These are phyloP conservation scores for Cydia amplana DNA, from an alignment of 1,140 invertebrate species.

Conservation along the genomic window DNA sequence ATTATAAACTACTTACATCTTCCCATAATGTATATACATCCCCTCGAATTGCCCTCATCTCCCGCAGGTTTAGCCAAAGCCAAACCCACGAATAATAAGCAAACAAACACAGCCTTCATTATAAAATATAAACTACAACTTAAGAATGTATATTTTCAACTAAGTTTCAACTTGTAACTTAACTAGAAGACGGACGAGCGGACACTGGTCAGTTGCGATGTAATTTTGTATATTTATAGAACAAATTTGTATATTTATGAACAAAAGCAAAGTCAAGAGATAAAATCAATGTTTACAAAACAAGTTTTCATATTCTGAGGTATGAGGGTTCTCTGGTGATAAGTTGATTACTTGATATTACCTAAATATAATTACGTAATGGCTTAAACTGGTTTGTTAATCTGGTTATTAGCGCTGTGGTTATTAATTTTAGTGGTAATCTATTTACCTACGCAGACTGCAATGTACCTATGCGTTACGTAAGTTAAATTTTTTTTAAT, in stretches of 20 bases:
- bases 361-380: neutral
- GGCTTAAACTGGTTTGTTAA: neutral
- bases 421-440: neutral
- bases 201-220: neutral
- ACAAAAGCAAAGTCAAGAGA: neutral
- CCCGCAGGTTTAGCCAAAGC: neutral
- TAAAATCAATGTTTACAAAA: conserved; percentile 4
- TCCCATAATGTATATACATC: conserved; percentile 40
- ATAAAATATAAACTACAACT: neutral
- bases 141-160: neutral
- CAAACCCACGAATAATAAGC: neutral
- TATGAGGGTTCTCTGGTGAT: neutral
- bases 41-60: conserved; percentile 21
- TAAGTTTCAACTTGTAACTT: neutral
- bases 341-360: too few species aligned
- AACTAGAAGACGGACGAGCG: neutral
- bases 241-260: neutral
- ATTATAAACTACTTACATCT: conserved; percentile 37
- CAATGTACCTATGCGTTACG: too few species aligned
- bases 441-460: too few species aligned
- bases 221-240: conserved; percentile 5
- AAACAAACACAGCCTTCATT: neutral
- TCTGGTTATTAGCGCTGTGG: neutral
- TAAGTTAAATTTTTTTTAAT: too few species aligned
- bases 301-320: neutral